Percentiles rank a stretch among this genome's conserved stretches.
These are phyloP conservation scores for Eudemis profundana DNA, from an alignment of 2,888 invertebrate species.

Conservation along the genomic window DNA sequence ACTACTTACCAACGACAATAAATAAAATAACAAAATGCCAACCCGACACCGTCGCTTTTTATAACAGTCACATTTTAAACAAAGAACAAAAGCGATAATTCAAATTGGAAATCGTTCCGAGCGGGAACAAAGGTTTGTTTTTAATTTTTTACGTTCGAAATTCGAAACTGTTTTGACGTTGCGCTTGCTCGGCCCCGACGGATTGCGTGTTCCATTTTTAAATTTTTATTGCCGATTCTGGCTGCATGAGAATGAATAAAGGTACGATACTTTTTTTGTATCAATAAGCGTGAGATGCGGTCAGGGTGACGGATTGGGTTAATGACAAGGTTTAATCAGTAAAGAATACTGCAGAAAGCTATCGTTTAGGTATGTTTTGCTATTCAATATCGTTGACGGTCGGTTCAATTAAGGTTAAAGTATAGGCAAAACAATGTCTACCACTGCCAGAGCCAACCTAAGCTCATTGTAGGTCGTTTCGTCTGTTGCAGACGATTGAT, in stretches of 20 bases:
- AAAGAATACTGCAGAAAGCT: background rate
- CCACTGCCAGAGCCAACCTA: no score
- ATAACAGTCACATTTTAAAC: slow-evolving; percentile 48
- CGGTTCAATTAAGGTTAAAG: no score
- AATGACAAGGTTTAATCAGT: background rate
- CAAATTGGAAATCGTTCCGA: slow-evolving; percentile 48
- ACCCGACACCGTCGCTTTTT: slow-evolving; percentile 44
- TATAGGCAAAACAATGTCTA: no score
- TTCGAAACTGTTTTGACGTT: slow-evolving; percentile 52
- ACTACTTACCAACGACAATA: slow-evolving; percentile 26
- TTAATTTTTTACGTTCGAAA: slow-evolving; percentile 51
- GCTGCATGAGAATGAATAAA: slow-evolving; percentile 38
- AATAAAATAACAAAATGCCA: slow-evolving; percentile 33
- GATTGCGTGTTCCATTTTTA: slow-evolving; percentile 47
- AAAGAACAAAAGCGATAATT: slow-evolving; percentile 52
- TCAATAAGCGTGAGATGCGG: slow-evolving; percentile 33
- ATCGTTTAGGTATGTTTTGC: background rate
- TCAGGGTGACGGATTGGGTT: slow-evolving; percentile 28
- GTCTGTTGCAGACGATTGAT: no score
- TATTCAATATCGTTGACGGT: no score
- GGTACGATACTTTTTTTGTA: slow-evolving; percentile 29
- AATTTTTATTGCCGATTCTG: slow-evolving; percentile 41
- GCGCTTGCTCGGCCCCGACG: slow-evolving; percentile 46
- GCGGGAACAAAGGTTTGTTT: slow-evolving; percentile 50
- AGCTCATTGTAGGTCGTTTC: no score